These are phyloP conservation scores for Peromyscus leucopus DNA, from an alignment of 2,113 vertebrate species.

Conservation along the genomic window DNA sequence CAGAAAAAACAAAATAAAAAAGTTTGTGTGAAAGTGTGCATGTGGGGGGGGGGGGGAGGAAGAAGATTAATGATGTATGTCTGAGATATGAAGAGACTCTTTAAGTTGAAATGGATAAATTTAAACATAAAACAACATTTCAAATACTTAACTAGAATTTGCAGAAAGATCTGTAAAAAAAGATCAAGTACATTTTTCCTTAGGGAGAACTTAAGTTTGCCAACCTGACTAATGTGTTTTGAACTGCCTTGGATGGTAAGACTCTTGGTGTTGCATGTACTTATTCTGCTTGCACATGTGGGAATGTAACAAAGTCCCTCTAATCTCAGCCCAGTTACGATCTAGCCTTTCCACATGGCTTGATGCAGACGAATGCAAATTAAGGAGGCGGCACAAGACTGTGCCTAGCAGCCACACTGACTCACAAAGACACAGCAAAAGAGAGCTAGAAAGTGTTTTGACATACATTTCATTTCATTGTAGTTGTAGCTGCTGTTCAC, in stretches of 20 bases:
- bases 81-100: neutral
- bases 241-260: neutral
- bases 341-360: neutral
- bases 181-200: neutral
- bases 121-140: neutral
- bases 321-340: neutral
- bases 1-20: neutral
- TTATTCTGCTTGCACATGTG: neutral
- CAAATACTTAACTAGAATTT: neutral
- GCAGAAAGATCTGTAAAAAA: neutral
- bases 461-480: neutral
- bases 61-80: neutral
- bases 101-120: neutral
- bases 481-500: neutral
- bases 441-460: neutral
- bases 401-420: too few relatives aligned
- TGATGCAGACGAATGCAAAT: neutral
- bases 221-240: neutral
- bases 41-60: neutral
- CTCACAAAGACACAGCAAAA: neutral
- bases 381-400: neutral
- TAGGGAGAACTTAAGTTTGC: neutral
- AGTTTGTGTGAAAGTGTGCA: neutral
- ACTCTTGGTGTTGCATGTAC: neutral
- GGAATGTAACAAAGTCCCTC: neutral